Percentiles rank a stretch among this genome's conserved stretches.
Conservation (phyloP, 1,140 invertebrate genomes). For the Ylistrum balloti region DNA sequence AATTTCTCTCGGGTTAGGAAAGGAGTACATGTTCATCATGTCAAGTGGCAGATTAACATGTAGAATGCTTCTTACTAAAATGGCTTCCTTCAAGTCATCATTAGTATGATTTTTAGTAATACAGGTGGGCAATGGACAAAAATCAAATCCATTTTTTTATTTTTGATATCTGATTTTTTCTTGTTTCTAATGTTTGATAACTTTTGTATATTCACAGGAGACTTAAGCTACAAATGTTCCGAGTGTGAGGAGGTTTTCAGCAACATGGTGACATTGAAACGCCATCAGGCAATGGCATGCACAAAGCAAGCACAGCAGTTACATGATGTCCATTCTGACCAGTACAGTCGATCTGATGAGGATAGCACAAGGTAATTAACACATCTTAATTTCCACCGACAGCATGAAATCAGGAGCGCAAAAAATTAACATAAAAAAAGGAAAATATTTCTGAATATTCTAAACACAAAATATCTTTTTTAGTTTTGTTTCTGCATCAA, state of each 20-base stretch:
- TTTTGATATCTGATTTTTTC: background rate
- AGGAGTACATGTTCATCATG: background rate
- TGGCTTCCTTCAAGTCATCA: background rate
- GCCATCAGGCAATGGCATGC: background rate
- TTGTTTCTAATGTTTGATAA: background rate
- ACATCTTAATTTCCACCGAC: too few species aligned
- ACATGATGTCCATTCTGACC: background rate
- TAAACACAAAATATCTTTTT: too few species aligned
- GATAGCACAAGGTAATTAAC: background rate
- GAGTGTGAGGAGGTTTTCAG: background rate
- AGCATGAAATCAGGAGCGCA: too few species aligned
- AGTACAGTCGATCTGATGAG: background rate
- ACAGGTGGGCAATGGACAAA: too few species aligned
- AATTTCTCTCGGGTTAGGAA: background rate
- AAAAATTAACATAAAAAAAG: too few species aligned
- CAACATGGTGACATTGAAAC: background rate
- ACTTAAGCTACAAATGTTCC: background rate
- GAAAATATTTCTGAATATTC: too few species aligned
- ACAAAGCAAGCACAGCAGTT: background rate
- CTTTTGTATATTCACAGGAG: conserved; percentile 3
- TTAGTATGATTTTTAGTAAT: background rate
- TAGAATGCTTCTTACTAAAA: background rate
- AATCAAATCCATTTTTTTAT: background rate
- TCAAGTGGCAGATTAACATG: background rate
- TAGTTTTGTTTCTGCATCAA: too few species aligned